Evolutionary conservation across 2,888 invertebrate species (phyloP), one percentile per base, ranked within the genome.

Genomic region (Chrysotoxum bicinctum): DNA sequence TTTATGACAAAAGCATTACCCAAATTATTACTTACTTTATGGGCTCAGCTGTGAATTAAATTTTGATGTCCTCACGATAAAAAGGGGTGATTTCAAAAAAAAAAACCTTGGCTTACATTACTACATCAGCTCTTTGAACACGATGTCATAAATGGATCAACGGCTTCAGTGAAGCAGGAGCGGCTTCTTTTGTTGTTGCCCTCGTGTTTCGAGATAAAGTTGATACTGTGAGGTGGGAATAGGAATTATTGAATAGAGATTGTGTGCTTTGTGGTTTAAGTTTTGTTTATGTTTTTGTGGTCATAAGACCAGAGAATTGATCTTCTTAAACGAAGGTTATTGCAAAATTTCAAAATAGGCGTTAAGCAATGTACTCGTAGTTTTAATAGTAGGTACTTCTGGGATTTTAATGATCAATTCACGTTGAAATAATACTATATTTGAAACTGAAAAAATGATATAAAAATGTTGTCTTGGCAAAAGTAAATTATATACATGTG

Each of bases 291-390:
- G 30, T 32, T 43, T 62, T 58, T 72, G 72, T 68, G 77, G 48
- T 69, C 54, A 62, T 32, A 50, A 48, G 30, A 48, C 52, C 21
- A 14, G 52, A 45, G 23, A 69, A 78, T 69, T 69, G 68, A 78
- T 83, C 69, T 62, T 73, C 70, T 74, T 19, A 23, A 40, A 72
- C 30, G 68, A 77, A 82, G 77, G 82, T 60, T 82, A 68, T 37
- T 14, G 32, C 62, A 32, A 37, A 64, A 68, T 62, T 14, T 23
- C 62, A 32, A 37, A 64, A 68, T 62, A 32, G 64, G 64, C 43
- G 58, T 72, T 76, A 16, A 32, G 81, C 66, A 76, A 72, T 50
- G 14, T 14, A n/a, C n/a, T n/a, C n/a, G n/a, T n/a, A 30, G 4
- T 12, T 37, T 37, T 37, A 37, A 37, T 58, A n/a, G 50, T 6